Conservation (phyloP, 2,113 vertebrate species). For the Micronycteris hirsuta region DNA sequence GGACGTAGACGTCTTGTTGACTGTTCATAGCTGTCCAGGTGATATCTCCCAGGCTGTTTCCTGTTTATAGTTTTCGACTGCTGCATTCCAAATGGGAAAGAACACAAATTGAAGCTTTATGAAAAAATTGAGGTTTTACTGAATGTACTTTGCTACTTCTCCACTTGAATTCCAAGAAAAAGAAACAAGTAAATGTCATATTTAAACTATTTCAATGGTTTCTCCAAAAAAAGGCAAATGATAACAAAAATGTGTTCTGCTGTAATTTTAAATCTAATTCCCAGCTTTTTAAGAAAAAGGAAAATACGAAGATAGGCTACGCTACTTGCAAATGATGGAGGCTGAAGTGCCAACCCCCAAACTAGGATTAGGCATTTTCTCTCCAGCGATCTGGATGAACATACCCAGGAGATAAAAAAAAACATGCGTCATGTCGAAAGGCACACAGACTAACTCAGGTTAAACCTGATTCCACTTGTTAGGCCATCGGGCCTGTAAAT, state of each 20-base stretch:
- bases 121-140: neutral
- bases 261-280: neutral
- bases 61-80: slow-evolving; percentile 95
- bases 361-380: neutral
- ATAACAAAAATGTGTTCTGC: neutral
- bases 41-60: slow-evolving; percentile 92
- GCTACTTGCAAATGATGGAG: neutral
- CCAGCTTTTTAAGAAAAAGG: neutral
- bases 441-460: neutral
- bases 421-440: neutral
- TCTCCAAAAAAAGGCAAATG: neutral
- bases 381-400: neutral
- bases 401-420: neutral
- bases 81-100: slow-evolving; percentile 57
- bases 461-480: neutral
- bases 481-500: neutral
- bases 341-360: neutral
- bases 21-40: slow-evolving; percentile 93
- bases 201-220: neutral
- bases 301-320: neutral
- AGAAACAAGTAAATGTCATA: neutral
- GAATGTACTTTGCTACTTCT: neutral
- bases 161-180: slow-evolving; percentile 39
- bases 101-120: slow-evolving; percentile 17
- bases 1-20: slow-evolving; percentile 85